Base-by-base conservation (phyloP, 2,797 vertebrate genomes). In the Amblyopsis hoosieri region DNA sequence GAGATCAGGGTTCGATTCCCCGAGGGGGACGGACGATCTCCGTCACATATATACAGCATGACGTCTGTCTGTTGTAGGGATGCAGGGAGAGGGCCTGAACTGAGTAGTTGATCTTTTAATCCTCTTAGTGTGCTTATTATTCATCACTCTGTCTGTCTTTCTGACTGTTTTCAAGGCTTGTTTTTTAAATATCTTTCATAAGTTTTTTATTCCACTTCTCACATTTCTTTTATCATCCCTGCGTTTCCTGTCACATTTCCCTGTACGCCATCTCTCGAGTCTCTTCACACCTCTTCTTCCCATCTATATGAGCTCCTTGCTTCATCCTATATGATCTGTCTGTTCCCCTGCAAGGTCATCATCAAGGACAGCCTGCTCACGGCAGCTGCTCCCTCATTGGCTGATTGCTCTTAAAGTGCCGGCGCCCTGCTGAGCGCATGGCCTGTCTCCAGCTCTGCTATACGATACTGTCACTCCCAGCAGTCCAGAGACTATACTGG, bases 321-420 rank as follows among this genome's bases (percentile, higher is more conserved):
- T 58, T 33, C 9, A 47, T 54, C 64, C 59, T 70, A 74, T 71
- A 7, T 75, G 79, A 82, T 83, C 79, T 67, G 52, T 75, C 49
- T 12, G 76, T 75, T 84, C 83, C 81, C 84, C 86, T 77, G 85
- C 91, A 93, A 93, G 92, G 93, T 92, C 86, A 53, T 89, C 92
- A 79, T 76, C 92, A 94, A 94, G 92, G 92, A 93, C 90, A 62
- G 57, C 77, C 73, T 76, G 75, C 84, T 90, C 86, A 82, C 86
- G 88, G 87, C 84, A 87, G 88, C 81, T 82, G 66, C 75, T 49
- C 69, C 72, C 78, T 90, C 85, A 90, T 93, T 93, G 92, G 92
- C 76, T 76, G 71, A 74, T 72, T 53, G 60, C 64, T 85, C 78
- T 93, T 93, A 94, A 94, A 93, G 92, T 85, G 88, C 85, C 92